phyloP scores from a whole-genome alignment of 1,140 invertebrate genomes.

The Cecropterus lyciades region DNA sequence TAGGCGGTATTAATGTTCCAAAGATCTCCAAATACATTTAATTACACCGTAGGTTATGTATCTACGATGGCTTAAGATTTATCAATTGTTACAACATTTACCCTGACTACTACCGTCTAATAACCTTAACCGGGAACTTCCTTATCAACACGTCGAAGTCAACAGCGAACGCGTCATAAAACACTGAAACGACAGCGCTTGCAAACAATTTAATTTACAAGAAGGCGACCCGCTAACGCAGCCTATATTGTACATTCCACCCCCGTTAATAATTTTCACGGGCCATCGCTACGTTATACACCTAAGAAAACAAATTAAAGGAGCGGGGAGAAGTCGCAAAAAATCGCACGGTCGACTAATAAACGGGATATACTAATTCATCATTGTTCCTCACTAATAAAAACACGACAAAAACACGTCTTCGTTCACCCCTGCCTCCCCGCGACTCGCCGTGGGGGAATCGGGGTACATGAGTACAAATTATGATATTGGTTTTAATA shows the following conservation, averaged over 20 bases:
- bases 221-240: conserved; percentile 48
- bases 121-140: too few relatives aligned
- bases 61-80: too few relatives aligned
- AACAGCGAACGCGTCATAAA: conserved; percentile 46
- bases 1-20: too few relatives aligned
- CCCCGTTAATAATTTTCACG: conserved; percentile 70
- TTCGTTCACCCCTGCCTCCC: conserved; percentile 37
- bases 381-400: conserved; percentile 81
- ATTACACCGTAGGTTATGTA: too few relatives aligned
- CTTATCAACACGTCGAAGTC: conserved; percentile 23
- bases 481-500: conserved; percentile 41
- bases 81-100: too few relatives aligned
- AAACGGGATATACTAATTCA: conserved; percentile 77
- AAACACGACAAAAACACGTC: conserved; percentile 80
- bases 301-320: conserved; percentile 60
- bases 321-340: conserved; percentile 52
- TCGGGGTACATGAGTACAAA: conserved; percentile 42
- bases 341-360: conserved; percentile 66
- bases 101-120: too few relatives aligned
- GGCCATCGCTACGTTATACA: conserved; percentile 51
- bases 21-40: too few relatives aligned
- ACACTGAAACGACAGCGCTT: conserved; percentile 49
- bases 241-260: conserved; percentile 65
- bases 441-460: conserved; percentile 36
- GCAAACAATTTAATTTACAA: conserved; percentile 77